These are phyloP conservation scores for Copsychus sechellarum DNA, from an alignment of 2,113 vertebrate genomes.

Conservation along the genomic window DNA sequence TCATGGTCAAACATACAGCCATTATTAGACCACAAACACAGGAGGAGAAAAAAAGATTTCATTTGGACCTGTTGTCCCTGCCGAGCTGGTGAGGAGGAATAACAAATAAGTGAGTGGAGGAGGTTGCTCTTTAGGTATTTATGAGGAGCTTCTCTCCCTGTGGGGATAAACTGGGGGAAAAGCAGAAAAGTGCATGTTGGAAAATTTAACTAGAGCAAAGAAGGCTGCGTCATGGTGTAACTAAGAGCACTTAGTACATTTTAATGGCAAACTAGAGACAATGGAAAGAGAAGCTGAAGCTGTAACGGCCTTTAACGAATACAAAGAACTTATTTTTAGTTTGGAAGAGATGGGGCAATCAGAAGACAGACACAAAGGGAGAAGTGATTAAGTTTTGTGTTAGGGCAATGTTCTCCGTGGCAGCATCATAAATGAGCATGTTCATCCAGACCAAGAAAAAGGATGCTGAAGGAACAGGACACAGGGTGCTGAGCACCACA, in stretches of 20 bases:
- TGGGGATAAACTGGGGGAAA: conserved; percentile 50
- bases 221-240: conserved; percentile 5
- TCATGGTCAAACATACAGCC: conserved; percentile 66
- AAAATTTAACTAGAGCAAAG: conserved; percentile 52
- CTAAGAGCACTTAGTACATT: conserved; percentile 1
- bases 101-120: conserved; percentile 55
- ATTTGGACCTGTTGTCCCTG: conserved; percentile 67
- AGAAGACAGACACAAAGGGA: not conserved
- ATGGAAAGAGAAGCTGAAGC: not conserved
- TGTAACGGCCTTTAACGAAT: not conserved
- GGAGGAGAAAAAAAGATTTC: conserved; percentile 64
- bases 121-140: conserved; percentile 68
- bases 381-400: not conserved
- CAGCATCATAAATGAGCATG: not conserved
- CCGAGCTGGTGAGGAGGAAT: conserved; percentile 56
- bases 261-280: conserved; percentile 18
- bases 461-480: not conserved
- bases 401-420: not conserved
- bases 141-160: conserved; percentile 66
- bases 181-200: conserved; percentile 4
- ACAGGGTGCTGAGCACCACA: not conserved
- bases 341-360: not conserved
- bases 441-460: not conserved
- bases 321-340: conserved; percentile 20
- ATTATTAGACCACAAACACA: conserved; percentile 70